phyloP scores from a whole-genome alignment of 2,797 vertebrate genomes.

The Tauraco hartlaubi region DNA sequence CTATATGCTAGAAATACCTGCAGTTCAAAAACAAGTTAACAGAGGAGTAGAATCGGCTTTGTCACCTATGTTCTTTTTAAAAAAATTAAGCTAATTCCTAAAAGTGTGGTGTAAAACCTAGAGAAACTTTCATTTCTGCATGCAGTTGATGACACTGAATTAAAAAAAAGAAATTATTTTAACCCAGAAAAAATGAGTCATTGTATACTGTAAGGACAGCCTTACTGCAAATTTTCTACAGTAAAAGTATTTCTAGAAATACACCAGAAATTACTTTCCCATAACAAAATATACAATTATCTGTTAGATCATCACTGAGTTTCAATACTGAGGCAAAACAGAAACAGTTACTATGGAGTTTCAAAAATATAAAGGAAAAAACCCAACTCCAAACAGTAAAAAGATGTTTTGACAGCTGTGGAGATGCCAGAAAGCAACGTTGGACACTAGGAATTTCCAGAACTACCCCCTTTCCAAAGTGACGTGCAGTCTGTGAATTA shows the following conservation, averaged over 20 bases:
- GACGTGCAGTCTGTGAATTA: constrained; percentile 56
- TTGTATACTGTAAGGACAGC: constrained; percentile 31
- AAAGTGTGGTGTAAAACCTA: constrained; percentile 71
- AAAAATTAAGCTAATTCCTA: constrained; percentile 55
- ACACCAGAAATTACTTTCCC: constrained; percentile 45
- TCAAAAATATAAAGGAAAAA: background rate
- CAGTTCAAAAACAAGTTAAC: constrained; percentile 53
- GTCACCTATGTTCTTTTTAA: constrained; percentile 7
- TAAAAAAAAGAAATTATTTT: constrained; percentile 60
- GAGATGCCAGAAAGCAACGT: constrained; percentile 33
- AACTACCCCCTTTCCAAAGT: background rate
- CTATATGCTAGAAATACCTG: constrained; percentile 28
- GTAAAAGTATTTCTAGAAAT: constrained; percentile 54
- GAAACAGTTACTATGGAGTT: constrained; percentile 31
- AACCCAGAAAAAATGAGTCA: constrained; percentile 69
- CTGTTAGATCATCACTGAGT: background rate
- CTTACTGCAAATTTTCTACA: constrained; percentile 49
- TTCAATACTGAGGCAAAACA: constrained; percentile 51
- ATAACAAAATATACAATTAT: constrained; percentile 55
- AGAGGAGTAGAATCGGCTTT: constrained; percentile 46
- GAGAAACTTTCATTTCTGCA: constrained; percentile 49
- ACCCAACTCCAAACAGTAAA: background rate
- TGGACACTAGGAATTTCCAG: constrained; percentile 52
- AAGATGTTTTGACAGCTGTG: constrained; percentile 4
- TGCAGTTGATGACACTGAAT: constrained; percentile 46